Percentiles rank a stretch among this genome's conserved stretches.
Conservation (phyloP, 2,888 invertebrate genomes). For the Scaptomyza tumidula region DNA sequence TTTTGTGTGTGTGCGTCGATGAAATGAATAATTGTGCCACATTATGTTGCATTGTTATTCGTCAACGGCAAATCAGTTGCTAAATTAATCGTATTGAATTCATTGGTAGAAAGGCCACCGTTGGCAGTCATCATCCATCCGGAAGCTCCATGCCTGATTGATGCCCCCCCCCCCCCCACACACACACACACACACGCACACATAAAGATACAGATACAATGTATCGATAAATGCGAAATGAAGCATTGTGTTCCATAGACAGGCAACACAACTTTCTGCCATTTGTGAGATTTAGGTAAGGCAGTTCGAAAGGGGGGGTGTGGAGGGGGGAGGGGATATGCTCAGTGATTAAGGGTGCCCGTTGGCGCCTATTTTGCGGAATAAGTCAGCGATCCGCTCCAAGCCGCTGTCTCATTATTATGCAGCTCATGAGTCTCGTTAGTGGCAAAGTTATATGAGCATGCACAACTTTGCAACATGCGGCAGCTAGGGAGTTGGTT, state of each 20-base stretch:
- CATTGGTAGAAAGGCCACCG: constrained; percentile 57
- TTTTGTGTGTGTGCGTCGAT: constrained; percentile 22
- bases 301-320: not conserved
- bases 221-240: constrained; percentile 56
- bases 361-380: constrained; percentile 60
- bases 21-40: constrained; percentile 77
- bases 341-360: constrained; percentile 58
- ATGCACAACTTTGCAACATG: constrained; percentile 76
- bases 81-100: constrained; percentile 75
- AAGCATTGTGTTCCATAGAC: constrained; percentile 47
- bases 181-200: constrained; percentile 13
- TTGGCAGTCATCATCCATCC: constrained; percentile 43
- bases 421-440: constrained; percentile 79
- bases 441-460: constrained; percentile 79
- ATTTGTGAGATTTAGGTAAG: not conserved
- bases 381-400: constrained; percentile 34
- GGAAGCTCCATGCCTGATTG: constrained; percentile 57
- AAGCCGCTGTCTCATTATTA: constrained; percentile 65
- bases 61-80: constrained; percentile 78
- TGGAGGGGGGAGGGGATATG: constrained; percentile 6
- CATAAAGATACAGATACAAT: not conserved
- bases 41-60: constrained; percentile 79
- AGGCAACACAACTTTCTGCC: constrained; percentile 22
- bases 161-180: constrained; percentile 44
- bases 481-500: constrained; percentile 19